Percentiles rank a stretch among this genome's conserved stretches.
Evolutionary conservation across 1,140 invertebrate species (phyloP).

Genomic region (Hypsibius dujardini): DNA sequence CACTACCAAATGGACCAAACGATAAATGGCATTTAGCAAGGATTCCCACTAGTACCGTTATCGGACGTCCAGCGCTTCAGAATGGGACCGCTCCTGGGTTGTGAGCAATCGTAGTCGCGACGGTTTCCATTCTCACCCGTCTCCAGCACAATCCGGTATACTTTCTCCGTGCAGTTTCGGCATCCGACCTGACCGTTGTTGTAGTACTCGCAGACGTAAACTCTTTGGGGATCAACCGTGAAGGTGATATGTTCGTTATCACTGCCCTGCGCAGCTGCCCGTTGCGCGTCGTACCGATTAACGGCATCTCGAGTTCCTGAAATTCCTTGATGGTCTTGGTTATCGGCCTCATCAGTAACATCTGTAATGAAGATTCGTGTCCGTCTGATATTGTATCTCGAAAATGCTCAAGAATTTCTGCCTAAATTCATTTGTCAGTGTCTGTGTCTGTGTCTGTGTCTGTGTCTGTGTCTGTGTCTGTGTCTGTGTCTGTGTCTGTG

Average conservation of each 20-base stretch:
- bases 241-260: background rate
- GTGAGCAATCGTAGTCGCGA: background rate
- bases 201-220: background rate
- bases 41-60: background rate
- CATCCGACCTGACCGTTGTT: slow-evolving; percentile 7
- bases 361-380: too few species aligned
- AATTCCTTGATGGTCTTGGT: too few species aligned
- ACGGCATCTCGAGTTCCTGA: background rate
- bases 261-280: background rate
- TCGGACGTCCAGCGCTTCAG: background rate
- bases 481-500: too few species aligned
- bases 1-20: too few species aligned
- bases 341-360: too few species aligned
- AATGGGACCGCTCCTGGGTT: background rate
- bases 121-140: background rate
- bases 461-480: too few species aligned
- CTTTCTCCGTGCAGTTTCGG: slow-evolving; percentile 4
- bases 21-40: background rate
- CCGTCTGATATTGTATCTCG: too few species aligned
- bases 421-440: too few species aligned
- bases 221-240: background rate
- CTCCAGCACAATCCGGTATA: background rate
- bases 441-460: too few species aligned
- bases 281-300: background rate
- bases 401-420: too few species aligned